A percentile compares a stretch with the other conserved stretches of the same genome.
These are phyloP conservation scores for Amorpha juglandis DNA, from an alignment of 2,888 invertebrate genomes.

Conservation along the genomic window DNA sequence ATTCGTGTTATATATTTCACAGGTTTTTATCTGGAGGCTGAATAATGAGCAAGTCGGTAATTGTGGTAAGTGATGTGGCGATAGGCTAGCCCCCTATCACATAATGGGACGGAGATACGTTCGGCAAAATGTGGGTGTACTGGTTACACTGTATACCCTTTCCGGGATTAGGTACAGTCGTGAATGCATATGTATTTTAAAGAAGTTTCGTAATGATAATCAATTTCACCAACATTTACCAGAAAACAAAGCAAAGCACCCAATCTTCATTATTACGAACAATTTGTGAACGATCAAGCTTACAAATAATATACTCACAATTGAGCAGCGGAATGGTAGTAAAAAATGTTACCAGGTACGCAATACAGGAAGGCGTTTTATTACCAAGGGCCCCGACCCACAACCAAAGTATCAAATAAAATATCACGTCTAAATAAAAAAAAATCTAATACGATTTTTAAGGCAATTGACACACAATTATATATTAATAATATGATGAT, in stretches of 20 bases:
- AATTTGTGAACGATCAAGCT: conserved; percentile 49
- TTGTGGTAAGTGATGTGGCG: too few species aligned
- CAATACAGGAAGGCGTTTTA: conserved; percentile 23
- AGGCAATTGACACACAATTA: background rate
- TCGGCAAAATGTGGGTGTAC: too few species aligned
- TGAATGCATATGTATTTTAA: too few species aligned
- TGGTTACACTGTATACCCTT: too few species aligned
- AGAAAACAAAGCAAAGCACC: conserved; percentile 29
- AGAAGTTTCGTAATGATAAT: conserved; percentile 25
- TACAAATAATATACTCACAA: conserved; percentile 37
- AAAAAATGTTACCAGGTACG: conserved; percentile 27
- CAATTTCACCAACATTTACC: conserved; percentile 29
- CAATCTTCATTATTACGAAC: conserved; percentile 39
- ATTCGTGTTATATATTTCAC: too few species aligned
- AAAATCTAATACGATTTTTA: background rate
- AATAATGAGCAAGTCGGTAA: too few species aligned
- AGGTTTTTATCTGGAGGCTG: too few species aligned
- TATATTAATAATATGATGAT: background rate
- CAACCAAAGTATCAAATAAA: background rate
- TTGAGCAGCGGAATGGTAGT: conserved; percentile 29
- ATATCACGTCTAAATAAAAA: background rate
- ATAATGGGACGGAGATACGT: too few species aligned
- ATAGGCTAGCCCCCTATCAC: too few species aligned
- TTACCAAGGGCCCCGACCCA: background rate
- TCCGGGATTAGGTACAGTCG: too few species aligned